Percentiles rank a stretch among this genome's conserved stretches.
Evolutionary conservation across 2,797 vertebrate species (phyloP).

Genomic region (Numenius phaeopus): DNA sequence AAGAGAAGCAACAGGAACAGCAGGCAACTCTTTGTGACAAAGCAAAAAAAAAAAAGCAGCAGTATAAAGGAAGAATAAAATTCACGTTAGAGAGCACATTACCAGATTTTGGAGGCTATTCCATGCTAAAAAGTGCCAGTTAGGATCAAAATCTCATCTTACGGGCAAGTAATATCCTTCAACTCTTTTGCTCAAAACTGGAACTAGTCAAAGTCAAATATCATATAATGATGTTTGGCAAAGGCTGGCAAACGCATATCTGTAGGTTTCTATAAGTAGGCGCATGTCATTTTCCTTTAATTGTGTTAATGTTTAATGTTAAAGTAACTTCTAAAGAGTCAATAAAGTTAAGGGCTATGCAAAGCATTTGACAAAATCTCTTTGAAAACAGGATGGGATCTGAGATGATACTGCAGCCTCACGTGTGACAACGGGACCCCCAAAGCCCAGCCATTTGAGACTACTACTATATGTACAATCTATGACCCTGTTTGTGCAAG

Average conservation of each 20-base stretch:
- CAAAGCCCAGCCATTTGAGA: not conserved
- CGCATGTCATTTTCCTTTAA: not conserved
- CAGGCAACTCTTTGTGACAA: not conserved
- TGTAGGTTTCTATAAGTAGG: not conserved
- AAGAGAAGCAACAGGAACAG: not conserved
- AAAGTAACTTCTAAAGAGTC: not conserved
- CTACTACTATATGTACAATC: not conserved
- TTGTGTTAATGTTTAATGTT: not conserved
- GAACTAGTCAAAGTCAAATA: not conserved
- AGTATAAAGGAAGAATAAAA: not conserved
- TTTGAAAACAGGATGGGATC: not conserved
- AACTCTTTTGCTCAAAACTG: not conserved
- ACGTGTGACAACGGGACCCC: rapidly evolving
- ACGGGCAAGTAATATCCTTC: not conserved
- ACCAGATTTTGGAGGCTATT: not conserved
- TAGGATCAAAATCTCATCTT: not conserved
- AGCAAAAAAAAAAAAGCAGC: not conserved
- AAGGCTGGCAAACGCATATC: not conserved
- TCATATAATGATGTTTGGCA: not conserved
- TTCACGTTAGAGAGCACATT: not conserved
- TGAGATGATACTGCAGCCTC: not conserved
- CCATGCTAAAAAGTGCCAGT: not conserved
- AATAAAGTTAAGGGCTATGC: not conserved
- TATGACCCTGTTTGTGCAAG: not conserved
- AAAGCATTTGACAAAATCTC: not conserved